phyloP scores from a whole-genome alignment of 2,113 vertebrate genomes.

The Lynx canadensis region DNA sequence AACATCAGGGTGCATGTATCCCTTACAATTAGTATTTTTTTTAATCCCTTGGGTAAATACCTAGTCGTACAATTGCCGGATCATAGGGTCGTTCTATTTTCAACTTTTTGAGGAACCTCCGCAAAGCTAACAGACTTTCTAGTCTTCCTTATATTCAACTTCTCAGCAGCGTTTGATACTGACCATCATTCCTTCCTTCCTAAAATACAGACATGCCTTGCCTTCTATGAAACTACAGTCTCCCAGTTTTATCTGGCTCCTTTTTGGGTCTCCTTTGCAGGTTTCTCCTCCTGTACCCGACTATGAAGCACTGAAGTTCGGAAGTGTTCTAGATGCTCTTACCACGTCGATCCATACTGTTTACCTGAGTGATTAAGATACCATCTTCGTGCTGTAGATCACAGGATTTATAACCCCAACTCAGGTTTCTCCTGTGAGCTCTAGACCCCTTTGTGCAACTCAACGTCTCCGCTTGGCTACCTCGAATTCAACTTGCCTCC shows the following conservation, averaged over 20 bases:
- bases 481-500: neutral
- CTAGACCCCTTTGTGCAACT: neutral
- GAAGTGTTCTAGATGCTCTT: neutral
- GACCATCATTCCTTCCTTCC: neutral
- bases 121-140: neutral
- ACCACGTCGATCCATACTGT: neutral
- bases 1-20: no score
- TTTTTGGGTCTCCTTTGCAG: neutral
- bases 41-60: no score
- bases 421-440: constrained; percentile 5
- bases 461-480: neutral
- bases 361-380: neutral
- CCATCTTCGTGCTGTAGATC: neutral
- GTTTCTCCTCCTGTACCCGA: neutral
- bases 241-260: neutral
- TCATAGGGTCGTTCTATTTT: no score
- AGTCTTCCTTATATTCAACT: neutral
- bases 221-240: neutral
- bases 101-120: no score
- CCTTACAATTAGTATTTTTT: no score
- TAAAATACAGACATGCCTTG: neutral
- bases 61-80: no score
- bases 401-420: neutral
- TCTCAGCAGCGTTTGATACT: neutral
- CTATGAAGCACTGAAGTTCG: neutral